Conservation (phyloP, 2,113 vertebrate genomes). For the Sardina pilchardus region DNA sequence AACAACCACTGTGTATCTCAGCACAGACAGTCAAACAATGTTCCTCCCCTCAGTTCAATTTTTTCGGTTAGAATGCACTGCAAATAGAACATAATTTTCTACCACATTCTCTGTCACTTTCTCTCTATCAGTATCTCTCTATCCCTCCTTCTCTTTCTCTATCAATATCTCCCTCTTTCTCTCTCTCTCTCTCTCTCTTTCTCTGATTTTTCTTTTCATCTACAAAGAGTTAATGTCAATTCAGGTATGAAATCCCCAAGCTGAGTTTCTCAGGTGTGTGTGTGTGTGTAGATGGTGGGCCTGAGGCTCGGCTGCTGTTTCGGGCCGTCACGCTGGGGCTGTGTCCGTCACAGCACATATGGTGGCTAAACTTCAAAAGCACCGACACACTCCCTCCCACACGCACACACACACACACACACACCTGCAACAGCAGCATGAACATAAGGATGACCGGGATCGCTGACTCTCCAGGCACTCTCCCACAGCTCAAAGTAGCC, state of each 20-base stretch:
- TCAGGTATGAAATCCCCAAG: not conserved
- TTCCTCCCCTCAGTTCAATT: not conserved
- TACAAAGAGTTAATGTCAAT: not conserved
- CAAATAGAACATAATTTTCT: not conserved
- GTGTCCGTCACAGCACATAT: slow-evolving; percentile 25
- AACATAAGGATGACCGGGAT: not conserved
- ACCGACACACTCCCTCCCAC: not conserved
- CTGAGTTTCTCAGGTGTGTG: not conserved
- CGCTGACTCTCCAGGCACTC: not conserved
- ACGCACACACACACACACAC: not conserved
- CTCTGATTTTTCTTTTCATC: not conserved
- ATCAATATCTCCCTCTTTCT: not conserved
- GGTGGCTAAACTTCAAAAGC: not conserved
- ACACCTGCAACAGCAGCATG: not conserved
- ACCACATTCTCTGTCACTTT: not conserved
- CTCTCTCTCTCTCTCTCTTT: not conserved
- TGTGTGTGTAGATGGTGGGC: not conserved
- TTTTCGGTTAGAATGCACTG: not conserved
- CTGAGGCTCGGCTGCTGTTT: not conserved
- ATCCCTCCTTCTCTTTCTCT: not conserved
- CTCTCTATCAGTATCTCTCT: not conserved
- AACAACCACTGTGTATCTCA: not conserved
- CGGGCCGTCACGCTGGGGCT: not conserved
- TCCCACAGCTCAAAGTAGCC: slow-evolving; percentile 9
- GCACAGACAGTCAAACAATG: not conserved